Evolutionary conservation across 2,797 vertebrate species (phyloP), one percentile per base, ranked within the genome.

Genomic region (Heliangelus exortis): DNA sequence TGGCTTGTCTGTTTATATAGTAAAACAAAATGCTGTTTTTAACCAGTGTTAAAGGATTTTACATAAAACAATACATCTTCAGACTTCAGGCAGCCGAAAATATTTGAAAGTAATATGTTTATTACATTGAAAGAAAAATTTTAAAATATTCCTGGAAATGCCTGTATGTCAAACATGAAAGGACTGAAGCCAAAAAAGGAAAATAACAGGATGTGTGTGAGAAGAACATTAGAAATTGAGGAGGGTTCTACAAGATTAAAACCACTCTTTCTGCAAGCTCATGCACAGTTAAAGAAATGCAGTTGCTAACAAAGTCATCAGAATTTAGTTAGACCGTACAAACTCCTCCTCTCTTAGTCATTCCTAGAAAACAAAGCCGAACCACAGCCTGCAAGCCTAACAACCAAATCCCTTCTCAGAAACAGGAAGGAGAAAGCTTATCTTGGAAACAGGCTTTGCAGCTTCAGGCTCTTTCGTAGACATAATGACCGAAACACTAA

Each of bases 331-430:
- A 82, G 91, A 59, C 47, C 0, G 0, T 39, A 50, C 20, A 71
- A 92, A 91, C 91, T 72, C 94, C 93, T 96, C 87, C 87, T 91
- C 74, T 91, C 80, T 93, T 94, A 95, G 89, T 96, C 89, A 92
- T 91, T 94, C 83, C 90, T 96, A 88, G 95, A 96, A 96, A 96
- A 92, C 93, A 92, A 92, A 94, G 71, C 83, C 93, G 92, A 93
- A 84, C 83, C 9, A 3, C 67, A 68, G 77, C 15, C 80, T 79
- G 80, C 76, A 7, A 80, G 80, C 89, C 62, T 63, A 43, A 90
- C 85, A 63, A 81, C 79, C 22, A 90, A 91, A 92, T 63, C 80
- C 76, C 69, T 89, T 75, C 43, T 54, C 63, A 61, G 90, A 95
- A 94, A 63, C 62, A 94, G 83, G 87, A 87, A 93, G 83, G 85